Base-by-base conservation (phyloP, 2,113 vertebrate species). In the Montifringilla adamsi region DNA sequence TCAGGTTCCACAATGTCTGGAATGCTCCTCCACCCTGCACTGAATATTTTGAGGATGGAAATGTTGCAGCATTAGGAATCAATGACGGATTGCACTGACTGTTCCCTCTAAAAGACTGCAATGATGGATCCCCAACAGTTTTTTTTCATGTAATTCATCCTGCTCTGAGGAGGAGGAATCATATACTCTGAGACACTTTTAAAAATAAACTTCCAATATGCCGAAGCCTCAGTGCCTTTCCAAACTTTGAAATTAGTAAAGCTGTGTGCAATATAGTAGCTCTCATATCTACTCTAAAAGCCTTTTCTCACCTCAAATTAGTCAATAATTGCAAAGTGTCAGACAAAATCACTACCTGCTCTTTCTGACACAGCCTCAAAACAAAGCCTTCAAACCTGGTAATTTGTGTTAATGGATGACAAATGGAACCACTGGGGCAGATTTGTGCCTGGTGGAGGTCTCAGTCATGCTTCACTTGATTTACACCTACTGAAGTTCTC, bases 291-390 rank as follows among this genome's bases (percentile, higher is more conserved):
- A 46, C 37, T 77, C 64, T 64, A 56, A 93, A 92, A 94, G 44
- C 33, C 27, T 95, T 87, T 89, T 88, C 55, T 49, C n/a, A 39
- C 67, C 35, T 91, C 87, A 79, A 95, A 96, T 95, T 91, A 95
- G 68, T 72, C 87, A 93, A 81, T 91, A 95, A 96, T 94, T 96
- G n/a, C 31, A 49, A 31, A 89, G 50, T 16, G 8, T 66, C 73
- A 72, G 63, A 63, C 55, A 69, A 92, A 96, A 93, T 93, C 52
- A 69, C 64, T 94, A 31, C 56, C n/a, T 87, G 52, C 31, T 92
- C 66, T 69, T 95, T 60, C 18, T 85, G 90, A 85, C 37, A 66
- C 23, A 56, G 56, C 52, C 91, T 76, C 87, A 64, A 94, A 96
- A 87, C 74, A 92, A 77, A 72, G 41, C 7, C 33, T 84, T 79